These are phyloP conservation scores for Hoplodrina blanda DNA, from an alignment of 2,888 invertebrate genomes.

Conservation along the genomic window DNA sequence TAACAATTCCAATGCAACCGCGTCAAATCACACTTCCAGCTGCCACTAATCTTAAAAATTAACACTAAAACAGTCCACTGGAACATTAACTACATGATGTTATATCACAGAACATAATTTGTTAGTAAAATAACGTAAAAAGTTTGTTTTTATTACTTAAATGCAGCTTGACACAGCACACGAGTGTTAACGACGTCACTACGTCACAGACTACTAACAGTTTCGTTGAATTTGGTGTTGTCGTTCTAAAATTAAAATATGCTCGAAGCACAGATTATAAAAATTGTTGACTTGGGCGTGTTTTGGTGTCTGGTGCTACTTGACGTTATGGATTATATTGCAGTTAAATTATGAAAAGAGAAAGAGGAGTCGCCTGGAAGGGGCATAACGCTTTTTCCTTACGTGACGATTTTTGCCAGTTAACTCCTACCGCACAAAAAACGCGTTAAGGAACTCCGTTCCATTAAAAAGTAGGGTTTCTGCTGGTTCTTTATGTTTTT, in stretches of 20 bases:
- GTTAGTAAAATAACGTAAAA: conserved; percentile 16
- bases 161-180: neutral
- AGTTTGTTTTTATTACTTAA: conserved; percentile 35
- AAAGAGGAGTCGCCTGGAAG: too few relatives aligned
- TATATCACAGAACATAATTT: conserved; percentile 14
- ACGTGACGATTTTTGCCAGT: too few relatives aligned
- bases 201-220: conserved; percentile 50
- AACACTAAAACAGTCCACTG: conserved; percentile 18
- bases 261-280: conserved; percentile 13
- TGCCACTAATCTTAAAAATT: conserved; percentile 14
- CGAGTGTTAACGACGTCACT: conserved; percentile 23
- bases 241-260: neutral
- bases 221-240: conserved; percentile 21
- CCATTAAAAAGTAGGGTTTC: too few relatives aligned
- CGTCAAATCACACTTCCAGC: conserved; percentile 6
- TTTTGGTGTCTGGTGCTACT: too few relatives aligned
- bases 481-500: too few relatives aligned
- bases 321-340: too few relatives aligned
- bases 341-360: too few relatives aligned
- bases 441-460: too few relatives aligned
- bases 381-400: too few relatives aligned
- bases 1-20: conserved; percentile 29
- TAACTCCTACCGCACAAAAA: too few relatives aligned
- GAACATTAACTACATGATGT: conserved; percentile 17
- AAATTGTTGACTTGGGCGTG: too few relatives aligned